Evolutionary conservation across 2,888 invertebrate genomes (phyloP).

Genomic region (Vanessa cardui): DNA sequence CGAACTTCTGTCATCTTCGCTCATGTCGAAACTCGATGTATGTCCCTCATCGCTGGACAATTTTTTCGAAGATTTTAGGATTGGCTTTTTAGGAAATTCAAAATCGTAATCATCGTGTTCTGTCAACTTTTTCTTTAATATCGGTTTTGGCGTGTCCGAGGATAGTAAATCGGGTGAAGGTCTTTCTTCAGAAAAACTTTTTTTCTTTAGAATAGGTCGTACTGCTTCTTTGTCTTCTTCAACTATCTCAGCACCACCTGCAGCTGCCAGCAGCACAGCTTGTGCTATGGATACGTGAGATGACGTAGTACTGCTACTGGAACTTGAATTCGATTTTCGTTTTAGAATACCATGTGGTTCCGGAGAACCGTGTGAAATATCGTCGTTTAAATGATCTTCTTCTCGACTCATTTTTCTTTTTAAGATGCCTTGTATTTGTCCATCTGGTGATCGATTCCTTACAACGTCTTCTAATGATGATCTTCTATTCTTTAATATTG

Average conservation of each 20-base stretch:
- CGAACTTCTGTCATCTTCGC: constrained; percentile 81
- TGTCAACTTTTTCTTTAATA: constrained; percentile 93
- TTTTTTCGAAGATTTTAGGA: constrained; percentile 88
- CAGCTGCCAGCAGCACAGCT: constrained; percentile 85
- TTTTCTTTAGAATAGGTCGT: constrained; percentile 92
- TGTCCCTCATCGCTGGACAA: constrained; percentile 85
- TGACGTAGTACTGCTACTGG: constrained; percentile 84
- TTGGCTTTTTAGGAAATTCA: constrained; percentile 88
- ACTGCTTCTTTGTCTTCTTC: constrained; percentile 84
- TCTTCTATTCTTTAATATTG: constrained; percentile 87
- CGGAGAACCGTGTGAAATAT: constrained; percentile 84
- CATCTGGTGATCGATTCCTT: constrained; percentile 85
- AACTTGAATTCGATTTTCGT: constrained; percentile 88
- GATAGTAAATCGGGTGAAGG: constrained; percentile 76
- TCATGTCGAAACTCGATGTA: constrained; percentile 80
- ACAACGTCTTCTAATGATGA: constrained; percentile 88
- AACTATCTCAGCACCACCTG: constrained; percentile 82
- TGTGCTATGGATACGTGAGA: constrained; percentile 87
- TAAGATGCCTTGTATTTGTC: constrained; percentile 85
- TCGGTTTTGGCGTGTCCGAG: constrained; percentile 86
- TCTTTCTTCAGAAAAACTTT: constrained; percentile 88
- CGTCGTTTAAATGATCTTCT: constrained; percentile 85
- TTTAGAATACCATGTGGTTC: constrained; percentile 92
- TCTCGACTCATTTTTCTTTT: constrained; percentile 87
- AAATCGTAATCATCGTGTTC: constrained; percentile 89